Percentiles rank a stretch among this genome's conserved stretches.
Evolutionary conservation across 2,113 vertebrate genomes (phyloP).

Genomic region (Crypturellus undulatus): DNA sequence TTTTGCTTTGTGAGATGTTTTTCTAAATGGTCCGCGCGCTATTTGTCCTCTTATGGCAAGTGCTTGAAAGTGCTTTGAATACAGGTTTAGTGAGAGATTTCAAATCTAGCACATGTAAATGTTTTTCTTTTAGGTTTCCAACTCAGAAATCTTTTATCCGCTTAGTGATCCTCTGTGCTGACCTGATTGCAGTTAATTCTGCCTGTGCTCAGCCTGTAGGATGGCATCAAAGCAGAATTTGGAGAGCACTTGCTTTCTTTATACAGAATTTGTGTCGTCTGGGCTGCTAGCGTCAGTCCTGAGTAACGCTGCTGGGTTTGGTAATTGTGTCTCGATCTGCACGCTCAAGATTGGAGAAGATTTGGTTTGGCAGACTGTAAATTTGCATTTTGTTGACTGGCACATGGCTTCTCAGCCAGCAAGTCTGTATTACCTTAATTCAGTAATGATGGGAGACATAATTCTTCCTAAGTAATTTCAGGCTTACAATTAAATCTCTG

Average conservation of each 20-base stretch:
- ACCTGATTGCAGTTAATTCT: constrained; percentile 25
- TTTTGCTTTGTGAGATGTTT: neutral
- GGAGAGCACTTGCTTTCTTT: neutral
- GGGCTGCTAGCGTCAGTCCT: neutral
- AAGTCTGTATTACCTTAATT: neutral
- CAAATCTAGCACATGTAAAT: neutral
- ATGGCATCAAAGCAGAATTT: neutral
- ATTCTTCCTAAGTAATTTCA: neutral
- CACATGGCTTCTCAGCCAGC: neutral
- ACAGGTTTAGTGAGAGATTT: no score
- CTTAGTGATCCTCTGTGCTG: neutral
- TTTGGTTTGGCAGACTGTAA: neutral
- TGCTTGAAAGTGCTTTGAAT: neutral
- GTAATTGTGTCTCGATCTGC: neutral
- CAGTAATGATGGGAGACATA: accelerated
- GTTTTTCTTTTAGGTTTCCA: neutral
- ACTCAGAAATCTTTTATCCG: neutral
- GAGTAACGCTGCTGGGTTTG: neutral
- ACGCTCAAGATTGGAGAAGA: neutral
- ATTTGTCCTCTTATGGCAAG: neutral
- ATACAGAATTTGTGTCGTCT: neutral
- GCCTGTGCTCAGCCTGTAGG: neutral
- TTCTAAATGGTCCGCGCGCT: neutral
- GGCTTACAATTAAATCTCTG: neutral
- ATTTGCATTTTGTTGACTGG: neutral